A percentile compares a stretch with the other conserved stretches of the same genome.
phyloP scores from a whole-genome alignment of 2,113 vertebrate genomes.

The Willisornis vidua region DNA sequence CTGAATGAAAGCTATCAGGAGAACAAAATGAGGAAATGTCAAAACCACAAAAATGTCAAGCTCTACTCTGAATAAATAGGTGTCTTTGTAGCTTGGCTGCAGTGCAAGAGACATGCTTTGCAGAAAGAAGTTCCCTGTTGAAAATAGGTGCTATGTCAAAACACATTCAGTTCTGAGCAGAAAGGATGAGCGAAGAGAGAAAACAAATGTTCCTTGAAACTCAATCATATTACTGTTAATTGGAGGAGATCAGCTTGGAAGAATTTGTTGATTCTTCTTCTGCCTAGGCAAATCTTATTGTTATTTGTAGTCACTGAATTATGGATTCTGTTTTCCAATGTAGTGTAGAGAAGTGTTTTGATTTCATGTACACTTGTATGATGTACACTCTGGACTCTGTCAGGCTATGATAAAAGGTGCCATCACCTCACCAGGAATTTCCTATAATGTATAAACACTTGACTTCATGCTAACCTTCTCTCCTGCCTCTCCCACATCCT shows the following conservation, averaged over 20 bases:
- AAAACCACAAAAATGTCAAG: neutral
- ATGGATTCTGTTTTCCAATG: neutral
- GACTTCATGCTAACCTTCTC: slow-evolving; percentile 58
- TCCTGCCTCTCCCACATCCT: slow-evolving; percentile 58
- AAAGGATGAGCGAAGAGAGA: slow-evolving; percentile 4
- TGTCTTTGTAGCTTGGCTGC: neutral
- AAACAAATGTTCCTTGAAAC: neutral
- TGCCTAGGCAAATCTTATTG: neutral
- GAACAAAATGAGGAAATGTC: neutral
- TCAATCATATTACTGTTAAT: neutral
- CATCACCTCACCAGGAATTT: slow-evolving; percentile 74
- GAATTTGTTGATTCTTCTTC: neutral
- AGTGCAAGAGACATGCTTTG: neutral
- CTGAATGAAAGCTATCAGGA: neutral
- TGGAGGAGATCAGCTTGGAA: neutral
- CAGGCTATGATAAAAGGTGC: slow-evolving; percentile 66
- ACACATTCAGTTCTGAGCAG: neutral
- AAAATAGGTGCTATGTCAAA: neutral
- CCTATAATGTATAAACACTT: slow-evolving; percentile 73
- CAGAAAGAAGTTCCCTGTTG: neutral
- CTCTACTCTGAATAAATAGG: neutral
- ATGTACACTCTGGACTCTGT: slow-evolving; percentile 47
- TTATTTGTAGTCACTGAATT: neutral
- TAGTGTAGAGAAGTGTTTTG: neutral
- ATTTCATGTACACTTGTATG: neutral